Percentiles rank a stretch among this genome's conserved stretches.
Conservation (phyloP, 2,888 invertebrate species). For the Carabus problematicus region DNA sequence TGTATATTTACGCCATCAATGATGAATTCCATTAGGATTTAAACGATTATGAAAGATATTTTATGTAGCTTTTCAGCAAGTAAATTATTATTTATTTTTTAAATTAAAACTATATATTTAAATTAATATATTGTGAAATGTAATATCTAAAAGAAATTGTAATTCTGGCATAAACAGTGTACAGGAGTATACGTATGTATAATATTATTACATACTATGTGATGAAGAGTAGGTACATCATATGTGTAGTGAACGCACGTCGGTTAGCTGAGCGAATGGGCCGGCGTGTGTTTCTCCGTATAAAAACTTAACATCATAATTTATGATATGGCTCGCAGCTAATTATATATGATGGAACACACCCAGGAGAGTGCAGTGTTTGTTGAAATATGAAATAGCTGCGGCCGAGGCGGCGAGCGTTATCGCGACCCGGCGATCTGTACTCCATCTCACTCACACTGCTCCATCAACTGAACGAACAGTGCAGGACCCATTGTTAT, state of each 20-base stretch:
- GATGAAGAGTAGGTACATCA: neutral
- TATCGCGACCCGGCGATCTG: slow-evolving; percentile 37
- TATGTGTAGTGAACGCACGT: slow-evolving; percentile 40
- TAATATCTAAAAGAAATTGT: too few species aligned
- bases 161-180: too few species aligned
- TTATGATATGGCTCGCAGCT: slow-evolving; percentile 58
- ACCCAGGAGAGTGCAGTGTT: slow-evolving; percentile 48
- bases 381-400: slow-evolving; percentile 60
- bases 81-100: too few species aligned
- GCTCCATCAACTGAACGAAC: slow-evolving; percentile 10
- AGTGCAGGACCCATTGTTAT: slow-evolving; percentile 33
- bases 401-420: slow-evolving; percentile 47
- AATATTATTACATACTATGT: too few species aligned
- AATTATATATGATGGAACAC: slow-evolving; percentile 58
- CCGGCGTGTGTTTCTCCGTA: slow-evolving; percentile 55
- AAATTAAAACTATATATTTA: too few species aligned
- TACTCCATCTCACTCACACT: slow-evolving; percentile 18
- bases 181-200: too few species aligned
- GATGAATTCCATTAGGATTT: too few species aligned
- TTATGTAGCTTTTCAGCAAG: too few species aligned
- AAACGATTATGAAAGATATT: too few species aligned
- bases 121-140: too few species aligned
- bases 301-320: slow-evolving; percentile 59
- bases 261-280: slow-evolving; percentile 52
- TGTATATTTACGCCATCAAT: too few species aligned